Conservation (phyloP, 35 echinoderm and acorn worm genomes). For the Strongylocentrotus purpuratus region DNA sequence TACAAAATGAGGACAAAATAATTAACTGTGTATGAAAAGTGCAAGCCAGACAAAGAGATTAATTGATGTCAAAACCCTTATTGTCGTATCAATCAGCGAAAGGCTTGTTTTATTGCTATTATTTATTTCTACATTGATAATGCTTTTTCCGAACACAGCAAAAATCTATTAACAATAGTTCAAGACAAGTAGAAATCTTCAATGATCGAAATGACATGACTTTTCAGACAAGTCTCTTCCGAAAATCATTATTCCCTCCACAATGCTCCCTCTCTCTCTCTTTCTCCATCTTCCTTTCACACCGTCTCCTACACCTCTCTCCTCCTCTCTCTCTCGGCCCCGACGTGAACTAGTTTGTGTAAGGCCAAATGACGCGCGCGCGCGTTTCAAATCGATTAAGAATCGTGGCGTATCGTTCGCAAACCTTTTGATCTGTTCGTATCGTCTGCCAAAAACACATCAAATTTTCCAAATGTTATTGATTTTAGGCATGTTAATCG, state of each 20-base stretch:
- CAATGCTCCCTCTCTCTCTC: no score
- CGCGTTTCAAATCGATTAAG: slow-evolving; percentile 41
- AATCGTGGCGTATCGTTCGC: slow-evolving; percentile 31
- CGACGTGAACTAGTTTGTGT: slow-evolving; percentile 15
- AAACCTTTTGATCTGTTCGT: slow-evolving; percentile 13
- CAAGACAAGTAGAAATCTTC: no score
- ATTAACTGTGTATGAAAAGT: background rate
- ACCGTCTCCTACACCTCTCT: background rate
- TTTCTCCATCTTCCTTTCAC: background rate
- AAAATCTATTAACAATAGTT: no score
- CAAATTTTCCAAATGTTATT: slow-evolving; percentile 40
- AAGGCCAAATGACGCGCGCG: slow-evolving; percentile 37
- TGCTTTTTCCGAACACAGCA: no score
- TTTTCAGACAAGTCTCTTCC: background rate
- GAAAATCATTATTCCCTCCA: background rate
- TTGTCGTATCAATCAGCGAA: background rate
- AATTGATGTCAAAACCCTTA: background rate
- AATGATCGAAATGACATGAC: background rate
- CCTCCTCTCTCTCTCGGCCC: background rate
- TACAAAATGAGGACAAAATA: no score
- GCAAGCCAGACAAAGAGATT: background rate
- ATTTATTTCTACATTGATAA: no score
- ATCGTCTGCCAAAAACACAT: background rate
- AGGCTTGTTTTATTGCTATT: no score
- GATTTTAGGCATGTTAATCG: slow-evolving; percentile 36